Conservation (phyloP, 1,140 invertebrate genomes). For the Zaprionus lachaisei region DNA sequence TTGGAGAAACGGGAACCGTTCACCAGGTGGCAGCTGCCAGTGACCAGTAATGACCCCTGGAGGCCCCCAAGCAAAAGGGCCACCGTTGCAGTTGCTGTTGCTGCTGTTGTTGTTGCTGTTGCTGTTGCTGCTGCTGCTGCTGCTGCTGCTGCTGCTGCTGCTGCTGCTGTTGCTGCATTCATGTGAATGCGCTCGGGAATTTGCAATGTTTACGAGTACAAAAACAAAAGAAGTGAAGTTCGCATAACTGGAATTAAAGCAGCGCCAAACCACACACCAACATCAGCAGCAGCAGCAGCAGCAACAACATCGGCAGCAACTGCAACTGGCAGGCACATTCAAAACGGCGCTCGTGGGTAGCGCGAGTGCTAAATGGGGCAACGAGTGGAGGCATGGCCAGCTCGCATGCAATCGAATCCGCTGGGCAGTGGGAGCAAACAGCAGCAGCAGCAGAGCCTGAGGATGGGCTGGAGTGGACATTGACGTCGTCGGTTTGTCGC, state of each 20-base stretch:
- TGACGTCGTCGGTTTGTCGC: slow-evolving; percentile 50
- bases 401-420: slow-evolving; percentile 72
- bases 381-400: slow-evolving; percentile 30
- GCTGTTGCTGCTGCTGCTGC: slow-evolving; percentile 8
- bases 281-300: slow-evolving; percentile 24
- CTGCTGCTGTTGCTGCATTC: slow-evolving; percentile 40
- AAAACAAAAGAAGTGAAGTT: slow-evolving; percentile 77
- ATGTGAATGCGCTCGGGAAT: slow-evolving; percentile 76
- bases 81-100: slow-evolving; percentile 39
- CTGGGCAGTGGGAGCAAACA: slow-evolving; percentile 59
- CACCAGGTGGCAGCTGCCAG: slow-evolving; percentile 44
- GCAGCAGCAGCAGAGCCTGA: slow-evolving; percentile 26
- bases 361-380: slow-evolving; percentile 75
- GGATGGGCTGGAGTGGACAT: slow-evolving; percentile 51
- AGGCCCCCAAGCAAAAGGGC: slow-evolving; percentile 49
- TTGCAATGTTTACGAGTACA: slow-evolving; percentile 69
- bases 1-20: slow-evolving; percentile 43
- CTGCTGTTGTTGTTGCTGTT: neutral
- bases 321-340: slow-evolving; percentile 42
- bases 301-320: slow-evolving; percentile 24
- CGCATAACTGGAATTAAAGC: slow-evolving; percentile 80
- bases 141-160: slow-evolving; percentile 27
- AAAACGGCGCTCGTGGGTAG: slow-evolving; percentile 69
- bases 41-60: slow-evolving; percentile 78
- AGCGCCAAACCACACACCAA: slow-evolving; percentile 60